These are phyloP conservation scores for Chiridota heheva DNA, from an alignment of 35 echinoderm and acorn worm genomes.

Conservation along the genomic window DNA sequence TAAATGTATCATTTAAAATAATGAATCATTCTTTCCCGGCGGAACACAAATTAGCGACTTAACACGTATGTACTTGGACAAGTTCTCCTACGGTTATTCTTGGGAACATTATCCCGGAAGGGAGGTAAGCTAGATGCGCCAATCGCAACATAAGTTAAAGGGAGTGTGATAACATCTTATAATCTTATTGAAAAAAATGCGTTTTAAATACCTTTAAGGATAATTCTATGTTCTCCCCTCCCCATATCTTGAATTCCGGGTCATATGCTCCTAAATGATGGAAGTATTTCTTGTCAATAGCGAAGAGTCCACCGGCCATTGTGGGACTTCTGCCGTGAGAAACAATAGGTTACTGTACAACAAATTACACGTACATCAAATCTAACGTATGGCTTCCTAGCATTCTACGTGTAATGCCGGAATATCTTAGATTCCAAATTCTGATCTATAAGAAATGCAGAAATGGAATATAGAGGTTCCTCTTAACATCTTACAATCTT, in stretches of 20 bases:
- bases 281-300: conserved; percentile 72
- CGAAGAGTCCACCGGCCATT: conserved; percentile 82
- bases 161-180: not conserved
- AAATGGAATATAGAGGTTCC: too few relatives aligned
- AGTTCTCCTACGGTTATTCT: not conserved
- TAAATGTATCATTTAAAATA: too few relatives aligned
- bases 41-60: not conserved
- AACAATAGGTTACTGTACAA: too few relatives aligned
- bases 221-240: conserved; percentile 81
- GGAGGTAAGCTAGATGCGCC: not conserved
- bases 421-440: too few relatives aligned
- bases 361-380: too few relatives aligned
- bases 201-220: conserved; percentile 73
- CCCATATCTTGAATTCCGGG: conserved; percentile 80
- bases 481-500: too few relatives aligned
- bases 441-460: too few relatives aligned
- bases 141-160: not conserved
- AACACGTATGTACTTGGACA: not conserved
- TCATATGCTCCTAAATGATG: conserved; percentile 83
- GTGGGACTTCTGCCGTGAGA: conserved; percentile 78
- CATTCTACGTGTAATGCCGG: too few relatives aligned
- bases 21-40: too few relatives aligned
- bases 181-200: not conserved
- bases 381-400: too few relatives aligned
- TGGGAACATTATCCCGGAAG: not conserved